Evolutionary conservation across 2,888 invertebrate species (phyloP).

Genomic region (Tiliacea aurago): DNA sequence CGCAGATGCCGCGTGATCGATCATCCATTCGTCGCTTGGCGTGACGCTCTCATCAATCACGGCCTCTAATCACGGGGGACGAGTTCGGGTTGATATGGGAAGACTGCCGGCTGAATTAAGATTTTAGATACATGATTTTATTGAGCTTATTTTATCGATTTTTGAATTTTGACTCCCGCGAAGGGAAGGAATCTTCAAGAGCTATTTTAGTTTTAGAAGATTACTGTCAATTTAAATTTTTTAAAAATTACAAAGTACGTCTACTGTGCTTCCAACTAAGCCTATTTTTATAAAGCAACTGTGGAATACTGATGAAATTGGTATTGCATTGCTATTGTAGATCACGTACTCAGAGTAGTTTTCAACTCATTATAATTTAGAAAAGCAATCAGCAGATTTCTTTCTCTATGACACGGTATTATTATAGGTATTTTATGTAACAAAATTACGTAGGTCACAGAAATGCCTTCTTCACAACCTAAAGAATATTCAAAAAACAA

Average conservation of each 20-base stretch:
- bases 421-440: neutral
- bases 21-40: slow-evolving; percentile 55
- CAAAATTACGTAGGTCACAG: too few relatives aligned
- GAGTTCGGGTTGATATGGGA: slow-evolving; percentile 29
- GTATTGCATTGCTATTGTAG: neutral
- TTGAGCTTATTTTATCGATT: slow-evolving; percentile 3
- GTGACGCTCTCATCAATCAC: slow-evolving; percentile 57
- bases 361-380: neutral
- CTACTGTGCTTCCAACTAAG: neutral
- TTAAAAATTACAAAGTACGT: neutral
- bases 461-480: neutral
- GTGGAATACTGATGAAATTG: neutral
- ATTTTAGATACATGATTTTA: slow-evolving; percentile 37
- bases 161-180: neutral
- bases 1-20: slow-evolving; percentile 57
- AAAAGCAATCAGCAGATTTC: neutral
- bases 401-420: neutral
- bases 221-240: neutral
- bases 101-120: slow-evolving; percentile 42
- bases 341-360: neutral
- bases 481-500: neutral
- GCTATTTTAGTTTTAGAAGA: neutral
- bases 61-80: slow-evolving; percentile 52
- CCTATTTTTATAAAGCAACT: too few relatives aligned
- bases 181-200: neutral